A percentile compares a stretch with the other conserved stretches of the same genome.
Conservation (phyloP, 2,888 invertebrate species). For the Melanostoma scalare region DNA sequence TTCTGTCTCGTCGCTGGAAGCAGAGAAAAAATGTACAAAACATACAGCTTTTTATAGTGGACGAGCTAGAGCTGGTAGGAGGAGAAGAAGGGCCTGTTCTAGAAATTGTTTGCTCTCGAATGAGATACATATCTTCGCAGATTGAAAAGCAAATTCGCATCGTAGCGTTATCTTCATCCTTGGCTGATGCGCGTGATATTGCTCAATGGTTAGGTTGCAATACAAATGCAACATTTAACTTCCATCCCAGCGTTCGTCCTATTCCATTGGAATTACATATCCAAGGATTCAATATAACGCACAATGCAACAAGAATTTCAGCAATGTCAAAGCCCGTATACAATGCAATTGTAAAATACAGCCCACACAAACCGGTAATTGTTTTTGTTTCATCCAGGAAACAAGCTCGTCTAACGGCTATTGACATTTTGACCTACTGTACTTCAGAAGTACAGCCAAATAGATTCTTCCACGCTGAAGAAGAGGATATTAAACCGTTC, state of each 20-base stretch:
- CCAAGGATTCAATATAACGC: slow-evolving; percentile 98
- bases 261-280: slow-evolving; percentile 97
- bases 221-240: slow-evolving; percentile 97
- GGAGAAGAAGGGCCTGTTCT: slow-evolving; percentile 96
- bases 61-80: slow-evolving; percentile 95
- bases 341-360: slow-evolving; percentile 93
- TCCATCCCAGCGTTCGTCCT: slow-evolving; percentile 98
- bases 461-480: slow-evolving; percentile 94
- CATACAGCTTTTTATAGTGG: slow-evolving; percentile 97
- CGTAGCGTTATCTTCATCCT: slow-evolving; percentile 94
- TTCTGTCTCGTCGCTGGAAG: slow-evolving; percentile 98
- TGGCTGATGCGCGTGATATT: slow-evolving; percentile 97
- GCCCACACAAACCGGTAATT: slow-evolving; percentile 92
- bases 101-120: slow-evolving; percentile 95
- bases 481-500: slow-evolving; percentile 94
- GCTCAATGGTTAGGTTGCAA: slow-evolving; percentile 98
- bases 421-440: slow-evolving; percentile 96
- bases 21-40: slow-evolving; percentile 99
- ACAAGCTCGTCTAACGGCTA: slow-evolving; percentile 96
- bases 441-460: slow-evolving; percentile 94
- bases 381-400: slow-evolving; percentile 96
- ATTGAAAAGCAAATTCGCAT: slow-evolving; percentile 94
- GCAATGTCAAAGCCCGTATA: slow-evolving; percentile 99
- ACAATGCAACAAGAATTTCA: slow-evolving; percentile 96
- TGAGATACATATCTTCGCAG: slow-evolving; percentile 98